Evolutionary conservation across 2,113 vertebrate genomes (phyloP).

Genomic region (Pampusana beccarii): DNA sequence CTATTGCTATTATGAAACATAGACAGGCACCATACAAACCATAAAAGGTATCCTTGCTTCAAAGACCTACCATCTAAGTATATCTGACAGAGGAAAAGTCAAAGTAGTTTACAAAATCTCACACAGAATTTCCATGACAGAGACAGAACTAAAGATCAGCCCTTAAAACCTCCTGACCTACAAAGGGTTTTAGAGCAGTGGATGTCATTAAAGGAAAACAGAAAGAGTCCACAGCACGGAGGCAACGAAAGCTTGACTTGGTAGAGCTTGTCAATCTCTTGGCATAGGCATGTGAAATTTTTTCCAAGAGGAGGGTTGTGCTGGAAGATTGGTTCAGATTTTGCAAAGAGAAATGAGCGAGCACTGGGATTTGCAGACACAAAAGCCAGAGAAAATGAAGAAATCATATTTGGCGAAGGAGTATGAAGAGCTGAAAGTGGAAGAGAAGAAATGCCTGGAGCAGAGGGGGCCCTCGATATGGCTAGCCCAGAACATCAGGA

Average conservation of each 20-base stretch:
- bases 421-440: neutral
- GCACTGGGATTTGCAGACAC: neutral
- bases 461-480: neutral
- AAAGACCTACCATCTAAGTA: neutral
- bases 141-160: constrained; percentile 16
- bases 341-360: constrained; percentile 29
- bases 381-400: constrained; percentile 2
- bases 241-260: neutral
- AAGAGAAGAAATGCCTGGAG: neutral
- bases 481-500: neutral
- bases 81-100: neutral
- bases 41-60: neutral
- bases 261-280: constrained; percentile 25
- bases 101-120: constrained; percentile 28
- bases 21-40: neutral
- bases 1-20: neutral
- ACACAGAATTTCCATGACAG: neutral
- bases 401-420: neutral
- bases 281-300: constrained; percentile 2
- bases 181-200: neutral
- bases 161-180: constrained; percentile 25
- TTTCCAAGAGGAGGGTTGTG: constrained; percentile 30
- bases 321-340: constrained; percentile 8
- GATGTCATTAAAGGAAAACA: constrained; percentile 2
- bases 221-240: neutral